Conservation (phyloP, 2,113 vertebrate species). For the Noctilio leporinus region DNA sequence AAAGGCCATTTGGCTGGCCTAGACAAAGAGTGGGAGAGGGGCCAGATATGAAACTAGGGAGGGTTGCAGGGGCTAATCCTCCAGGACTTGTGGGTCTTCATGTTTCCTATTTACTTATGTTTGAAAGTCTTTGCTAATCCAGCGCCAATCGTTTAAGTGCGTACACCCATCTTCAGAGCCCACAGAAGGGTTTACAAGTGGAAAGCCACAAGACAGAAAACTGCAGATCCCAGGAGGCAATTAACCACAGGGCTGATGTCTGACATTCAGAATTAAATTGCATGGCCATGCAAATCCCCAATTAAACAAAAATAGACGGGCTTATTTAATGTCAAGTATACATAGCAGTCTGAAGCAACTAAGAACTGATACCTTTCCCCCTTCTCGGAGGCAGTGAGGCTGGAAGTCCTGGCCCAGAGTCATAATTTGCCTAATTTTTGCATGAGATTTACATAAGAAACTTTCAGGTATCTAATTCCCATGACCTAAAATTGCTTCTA, state of each 20-base stretch:
- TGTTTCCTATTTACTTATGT: background rate
- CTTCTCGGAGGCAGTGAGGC: background rate
- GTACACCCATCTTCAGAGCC: background rate
- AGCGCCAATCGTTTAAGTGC: background rate
- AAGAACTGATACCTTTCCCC: background rate
- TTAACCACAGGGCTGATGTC: background rate
- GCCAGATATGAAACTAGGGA: background rate
- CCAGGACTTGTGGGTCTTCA: background rate
- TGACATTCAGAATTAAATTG: background rate
- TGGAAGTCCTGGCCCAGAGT: background rate
- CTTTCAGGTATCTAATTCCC: background rate
- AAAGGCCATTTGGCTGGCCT: background rate
- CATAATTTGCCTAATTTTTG: constrained; percentile 9
- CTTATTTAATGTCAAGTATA: background rate
- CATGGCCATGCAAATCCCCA: background rate
- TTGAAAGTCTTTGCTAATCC: background rate
- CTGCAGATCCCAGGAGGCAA: background rate
- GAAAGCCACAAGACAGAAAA: background rate
- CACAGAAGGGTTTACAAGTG: background rate
- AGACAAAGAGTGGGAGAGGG: background rate
- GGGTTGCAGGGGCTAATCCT: background rate
- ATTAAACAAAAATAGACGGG: background rate
- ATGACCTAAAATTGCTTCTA: constrained; percentile 20
- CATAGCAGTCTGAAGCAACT: background rate
- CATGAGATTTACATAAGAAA: constrained; percentile 28